Percentiles rank a stretch among this genome's conserved stretches.
Evolutionary conservation across 2,797 vertebrate genomes (phyloP).

Genomic region (Pelochelys cantorii): DNA sequence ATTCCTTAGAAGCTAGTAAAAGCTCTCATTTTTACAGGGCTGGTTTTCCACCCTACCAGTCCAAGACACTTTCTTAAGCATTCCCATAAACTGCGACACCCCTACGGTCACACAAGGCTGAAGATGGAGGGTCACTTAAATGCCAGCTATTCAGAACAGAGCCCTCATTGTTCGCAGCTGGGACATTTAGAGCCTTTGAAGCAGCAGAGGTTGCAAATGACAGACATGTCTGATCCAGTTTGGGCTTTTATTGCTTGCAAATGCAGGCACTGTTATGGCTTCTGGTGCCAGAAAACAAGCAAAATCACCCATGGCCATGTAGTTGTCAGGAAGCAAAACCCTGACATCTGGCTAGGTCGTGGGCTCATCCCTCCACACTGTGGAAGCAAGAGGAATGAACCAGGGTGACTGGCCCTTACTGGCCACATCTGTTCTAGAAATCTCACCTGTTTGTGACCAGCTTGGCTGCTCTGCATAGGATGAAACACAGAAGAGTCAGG

Average conservation of each 20-base stretch:
- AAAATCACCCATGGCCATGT: not conserved
- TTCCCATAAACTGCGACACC: not conserved
- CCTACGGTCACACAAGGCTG: fast-evolving
- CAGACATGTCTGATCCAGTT: fast-evolving
- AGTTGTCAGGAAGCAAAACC: not conserved
- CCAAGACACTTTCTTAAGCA: constrained; percentile 3
- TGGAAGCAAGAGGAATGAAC: not conserved
- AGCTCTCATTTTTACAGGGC: not conserved
- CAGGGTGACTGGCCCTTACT: not conserved
- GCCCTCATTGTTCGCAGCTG: not conserved
- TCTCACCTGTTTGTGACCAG: not conserved
- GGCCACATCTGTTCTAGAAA: not conserved
- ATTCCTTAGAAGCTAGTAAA: not conserved
- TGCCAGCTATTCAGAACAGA: fast-evolving
- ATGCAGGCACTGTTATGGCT: not conserved
- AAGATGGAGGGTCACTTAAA: not conserved
- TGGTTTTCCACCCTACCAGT: not conserved
- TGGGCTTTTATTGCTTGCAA: not conserved
- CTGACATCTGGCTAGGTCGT: not conserved
- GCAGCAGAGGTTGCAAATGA: not conserved
- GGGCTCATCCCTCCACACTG: not conserved
- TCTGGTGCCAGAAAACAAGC: not conserved
- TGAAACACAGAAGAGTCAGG: not conserved
- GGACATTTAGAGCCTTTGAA: not conserved
- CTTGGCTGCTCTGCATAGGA: not conserved